These are phyloP conservation scores for Agapetus fuscipes DNA, from an alignment of 2,888 invertebrate species.

Conservation along the genomic window DNA sequence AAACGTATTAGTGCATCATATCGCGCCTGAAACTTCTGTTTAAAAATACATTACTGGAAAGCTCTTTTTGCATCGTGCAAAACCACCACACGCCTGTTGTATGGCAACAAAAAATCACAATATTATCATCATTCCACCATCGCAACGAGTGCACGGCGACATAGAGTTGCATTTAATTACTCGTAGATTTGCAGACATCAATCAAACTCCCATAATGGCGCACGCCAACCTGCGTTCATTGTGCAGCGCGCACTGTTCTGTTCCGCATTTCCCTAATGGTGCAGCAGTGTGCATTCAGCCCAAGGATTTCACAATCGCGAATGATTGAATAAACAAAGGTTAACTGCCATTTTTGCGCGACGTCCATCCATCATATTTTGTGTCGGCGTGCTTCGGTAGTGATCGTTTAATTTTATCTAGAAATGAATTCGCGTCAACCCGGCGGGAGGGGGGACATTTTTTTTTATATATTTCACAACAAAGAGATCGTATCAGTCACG, in stretches of 20 bases:
- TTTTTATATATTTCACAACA: too few relatives aligned
- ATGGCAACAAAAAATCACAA: too few relatives aligned
- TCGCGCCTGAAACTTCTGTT: too few relatives aligned
- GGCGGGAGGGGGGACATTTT: neutral
- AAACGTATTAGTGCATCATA: too few relatives aligned
- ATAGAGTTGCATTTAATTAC: neutral
- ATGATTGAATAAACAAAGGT: constrained; percentile 16
- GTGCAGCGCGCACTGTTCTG: neutral
- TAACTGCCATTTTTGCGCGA: constrained; percentile 13
- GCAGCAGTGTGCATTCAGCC: neutral
- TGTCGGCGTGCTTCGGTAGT: constrained; percentile 7
- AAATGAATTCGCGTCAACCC: neutral
- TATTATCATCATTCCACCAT: too few relatives aligned
- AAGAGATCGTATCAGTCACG: too few relatives aligned
- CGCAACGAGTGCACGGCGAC: too few relatives aligned
- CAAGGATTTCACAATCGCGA: constrained; percentile 12
- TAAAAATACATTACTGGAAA: too few relatives aligned
- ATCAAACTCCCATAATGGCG: constrained; percentile 4
- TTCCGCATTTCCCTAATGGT: neutral
- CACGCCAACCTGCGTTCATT: constrained; percentile 2
- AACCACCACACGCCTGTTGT: too few relatives aligned
- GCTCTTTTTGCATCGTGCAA: too few relatives aligned
- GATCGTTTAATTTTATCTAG: neutral
- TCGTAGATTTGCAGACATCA: constrained; percentile 3
- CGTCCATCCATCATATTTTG: constrained; percentile 16